A percentile compares a stretch with the other conserved stretches of the same genome.
Evolutionary conservation across 2,113 vertebrate genomes (phyloP).

Genomic region (Tachysurus vachellii): DNA sequence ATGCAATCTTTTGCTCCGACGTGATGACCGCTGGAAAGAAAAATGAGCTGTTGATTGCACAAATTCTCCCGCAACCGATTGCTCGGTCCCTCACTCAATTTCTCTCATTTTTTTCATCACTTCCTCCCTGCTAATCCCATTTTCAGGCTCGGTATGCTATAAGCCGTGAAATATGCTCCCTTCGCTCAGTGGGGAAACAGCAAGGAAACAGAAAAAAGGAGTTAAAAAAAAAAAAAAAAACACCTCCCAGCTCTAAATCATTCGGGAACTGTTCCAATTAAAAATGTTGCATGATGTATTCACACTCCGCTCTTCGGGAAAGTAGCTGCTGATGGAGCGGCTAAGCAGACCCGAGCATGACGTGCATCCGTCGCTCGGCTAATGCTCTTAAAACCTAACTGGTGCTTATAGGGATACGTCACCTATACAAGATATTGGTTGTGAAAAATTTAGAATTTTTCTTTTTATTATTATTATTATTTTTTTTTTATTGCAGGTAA

Average conservation of each 20-base stretch:
- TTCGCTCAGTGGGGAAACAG: background rate
- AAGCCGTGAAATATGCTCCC: slow-evolving; percentile 57
- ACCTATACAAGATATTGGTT: background rate
- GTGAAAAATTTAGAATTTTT: too few relatives aligned
- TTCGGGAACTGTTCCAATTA: slow-evolving; percentile 55
- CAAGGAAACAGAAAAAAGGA: background rate
- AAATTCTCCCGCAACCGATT: slow-evolving; percentile 48
- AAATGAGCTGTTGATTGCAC: slow-evolving; percentile 49
- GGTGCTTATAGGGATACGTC: slow-evolving; percentile 9
- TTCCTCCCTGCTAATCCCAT: slow-evolving; percentile 58
- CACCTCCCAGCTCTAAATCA: slow-evolving; percentile 40
- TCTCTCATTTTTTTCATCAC: slow-evolving; percentile 52
- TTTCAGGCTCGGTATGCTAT: slow-evolving; percentile 53
- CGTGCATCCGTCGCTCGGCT: background rate
- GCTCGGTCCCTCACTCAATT: slow-evolving; percentile 46
- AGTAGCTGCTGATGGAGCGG: background rate
- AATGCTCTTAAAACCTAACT: slow-evolving; percentile 23
- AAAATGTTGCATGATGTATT: slow-evolving; percentile 49
- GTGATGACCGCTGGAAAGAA: slow-evolving; percentile 10
- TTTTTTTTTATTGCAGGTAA: background rate
- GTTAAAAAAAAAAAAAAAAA: background rate
- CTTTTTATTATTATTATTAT: too few relatives aligned
- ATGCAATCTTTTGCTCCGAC: slow-evolving; percentile 38
- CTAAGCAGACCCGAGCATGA: background rate
- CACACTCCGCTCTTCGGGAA: slow-evolving; percentile 21